phyloP scores from a whole-genome alignment of 2,113 vertebrate genomes.

The Hemiscyllium ocellatum region DNA sequence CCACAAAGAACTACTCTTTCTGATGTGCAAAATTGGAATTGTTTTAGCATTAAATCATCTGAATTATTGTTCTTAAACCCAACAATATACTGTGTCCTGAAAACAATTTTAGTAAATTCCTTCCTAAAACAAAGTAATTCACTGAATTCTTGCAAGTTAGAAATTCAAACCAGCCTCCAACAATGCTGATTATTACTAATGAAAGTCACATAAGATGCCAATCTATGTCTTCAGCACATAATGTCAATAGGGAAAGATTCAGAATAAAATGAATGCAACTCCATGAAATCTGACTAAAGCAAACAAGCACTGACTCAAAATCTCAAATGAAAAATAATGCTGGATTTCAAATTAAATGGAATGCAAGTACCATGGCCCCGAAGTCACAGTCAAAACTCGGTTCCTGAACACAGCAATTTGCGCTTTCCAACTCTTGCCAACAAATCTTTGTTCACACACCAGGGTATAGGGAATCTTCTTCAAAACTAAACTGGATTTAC shows the following conservation, averaged over 20 bases:
- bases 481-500: background rate
- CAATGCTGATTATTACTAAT: background rate
- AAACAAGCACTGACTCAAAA: background rate
- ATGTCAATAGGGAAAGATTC: background rate
- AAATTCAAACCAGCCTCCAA: background rate
- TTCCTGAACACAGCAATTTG: background rate
- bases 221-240: background rate
- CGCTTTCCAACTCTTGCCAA: background rate
- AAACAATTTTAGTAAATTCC: background rate
- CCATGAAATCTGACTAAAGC: background rate
- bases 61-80: background rate
- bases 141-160: background rate
- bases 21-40: background rate
- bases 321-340: background rate
- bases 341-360: conserved; percentile 1
- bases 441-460: background rate
- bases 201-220: background rate
- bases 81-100: background rate
- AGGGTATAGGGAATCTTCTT: background rate
- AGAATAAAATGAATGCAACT: background rate
- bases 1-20: background rate
- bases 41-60: background rate
- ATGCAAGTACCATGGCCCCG: background rate
- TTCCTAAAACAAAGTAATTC: background rate
- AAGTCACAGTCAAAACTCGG: background rate